Conservation (phyloP, 2,113 vertebrate genomes). For the Nesoenas mayeri region DNA sequence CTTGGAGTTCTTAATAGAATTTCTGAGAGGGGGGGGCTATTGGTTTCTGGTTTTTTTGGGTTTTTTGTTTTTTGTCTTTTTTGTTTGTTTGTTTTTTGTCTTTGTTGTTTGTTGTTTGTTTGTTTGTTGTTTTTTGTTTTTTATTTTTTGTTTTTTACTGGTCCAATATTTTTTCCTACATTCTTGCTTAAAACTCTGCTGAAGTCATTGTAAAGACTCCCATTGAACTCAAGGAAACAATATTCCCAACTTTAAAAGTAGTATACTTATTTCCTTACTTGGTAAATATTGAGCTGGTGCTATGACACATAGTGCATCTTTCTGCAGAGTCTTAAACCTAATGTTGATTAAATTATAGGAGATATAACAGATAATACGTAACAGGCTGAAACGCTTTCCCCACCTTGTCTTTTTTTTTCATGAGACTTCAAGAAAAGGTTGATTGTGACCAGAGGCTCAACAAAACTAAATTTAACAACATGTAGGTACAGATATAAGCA, state of each 20-base stretch:
- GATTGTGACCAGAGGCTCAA: neutral
- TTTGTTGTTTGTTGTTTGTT: no score
- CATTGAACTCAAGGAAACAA: neutral
- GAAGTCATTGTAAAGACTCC: neutral
- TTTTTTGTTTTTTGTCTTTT: neutral
- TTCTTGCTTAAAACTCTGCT: neutral
- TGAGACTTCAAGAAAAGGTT: neutral
- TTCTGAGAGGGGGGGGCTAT: neutral
- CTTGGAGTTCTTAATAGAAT: neutral
- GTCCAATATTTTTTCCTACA: neutral
- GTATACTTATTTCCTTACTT: neutral
- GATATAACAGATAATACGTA: neutral
- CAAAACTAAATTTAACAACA: neutral
- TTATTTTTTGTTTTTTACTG: neutral
- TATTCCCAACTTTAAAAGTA: neutral
- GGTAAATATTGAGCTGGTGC: neutral
- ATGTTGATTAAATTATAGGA: neutral
- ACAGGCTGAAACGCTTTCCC: neutral
- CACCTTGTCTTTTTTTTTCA: fast-evolving
- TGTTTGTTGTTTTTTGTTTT: no score
- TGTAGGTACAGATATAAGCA: neutral
- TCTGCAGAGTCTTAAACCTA: neutral
- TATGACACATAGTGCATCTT: neutral
- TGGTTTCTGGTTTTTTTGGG: neutral
- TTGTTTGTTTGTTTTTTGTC: no score